Evolutionary conservation across 2,888 invertebrate species (phyloP), one percentile per base, ranked within the genome.

Genomic region (Cepaea hortensis): DNA sequence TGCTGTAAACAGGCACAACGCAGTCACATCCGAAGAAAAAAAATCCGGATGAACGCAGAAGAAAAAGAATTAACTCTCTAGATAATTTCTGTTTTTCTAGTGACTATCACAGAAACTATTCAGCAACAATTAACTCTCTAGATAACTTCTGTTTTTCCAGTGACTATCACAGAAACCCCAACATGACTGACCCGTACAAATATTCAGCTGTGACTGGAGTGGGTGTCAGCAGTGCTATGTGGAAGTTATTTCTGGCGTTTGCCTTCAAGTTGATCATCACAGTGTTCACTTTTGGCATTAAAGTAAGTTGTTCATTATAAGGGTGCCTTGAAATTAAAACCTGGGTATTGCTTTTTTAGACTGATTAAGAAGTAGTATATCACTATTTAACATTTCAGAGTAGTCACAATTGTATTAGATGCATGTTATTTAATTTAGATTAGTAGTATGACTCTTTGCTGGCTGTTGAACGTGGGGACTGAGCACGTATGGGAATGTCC

Each of bases 281-380:
- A 3, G 96, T 99, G 86, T 99, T 99, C 95, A 99, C 99, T 0
- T 99, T 99, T 95, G 99, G 99, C 92, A 98, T 99, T 95, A 99
- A 99, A 96, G 96, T 95, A 85, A 88, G 90, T 84, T 62, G 35
- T 7, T 80, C 35, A 35, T 35, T 35, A 35, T 35, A 35, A 35
- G 0, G 35, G 35, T 35, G 35, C 35, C 35, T 35, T 1, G 35
- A 35, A 35, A 35, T 35, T 35, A 35, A 0, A 35, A 35, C 35
- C 35, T 35, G 35, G 35, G 35, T 35, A 35, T 35, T 35, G 35
- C 35, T 18, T 68, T 46, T 23, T 72, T 7, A 72, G 13, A 70
- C 6, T 20, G 6, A 20, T 70, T 70, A 70, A 70, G 20, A 18
- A 18, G 65, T 1, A 65, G 18, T 35, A 35, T 1, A 35, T 35